These are phyloP conservation scores for Psittacula derbiana DNA, from an alignment of 2,797 vertebrate species.

Conservation along the genomic window DNA sequence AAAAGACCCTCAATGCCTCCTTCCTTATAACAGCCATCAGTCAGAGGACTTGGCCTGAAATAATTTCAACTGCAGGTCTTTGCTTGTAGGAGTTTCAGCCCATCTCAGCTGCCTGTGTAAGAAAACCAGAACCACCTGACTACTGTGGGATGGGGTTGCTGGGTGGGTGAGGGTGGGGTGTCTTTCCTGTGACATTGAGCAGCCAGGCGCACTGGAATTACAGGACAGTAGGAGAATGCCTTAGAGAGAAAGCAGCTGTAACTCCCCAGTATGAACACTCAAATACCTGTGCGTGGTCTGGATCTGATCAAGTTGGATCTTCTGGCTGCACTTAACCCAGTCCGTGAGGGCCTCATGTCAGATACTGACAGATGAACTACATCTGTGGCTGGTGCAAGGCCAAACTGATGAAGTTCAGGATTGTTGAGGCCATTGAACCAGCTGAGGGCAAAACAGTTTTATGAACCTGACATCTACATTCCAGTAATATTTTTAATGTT, in stretches of 20 bases:
- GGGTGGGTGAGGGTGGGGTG: neutral
- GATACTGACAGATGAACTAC: neutral
- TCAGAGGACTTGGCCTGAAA: neutral
- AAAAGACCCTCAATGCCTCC: neutral
- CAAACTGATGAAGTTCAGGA: neutral
- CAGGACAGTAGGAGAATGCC: neutral
- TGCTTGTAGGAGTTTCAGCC: neutral
- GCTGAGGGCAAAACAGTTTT: neutral
- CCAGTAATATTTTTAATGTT: slow-evolving; percentile 6
- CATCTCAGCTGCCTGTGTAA: neutral
- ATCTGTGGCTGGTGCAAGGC: neutral
- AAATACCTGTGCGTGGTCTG: neutral
- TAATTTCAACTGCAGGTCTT: neutral
- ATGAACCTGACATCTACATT: neutral
- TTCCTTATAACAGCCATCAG: neutral
- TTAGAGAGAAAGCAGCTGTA: rapidly evolving
- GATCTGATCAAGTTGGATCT: neutral
- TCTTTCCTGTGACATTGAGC: neutral
- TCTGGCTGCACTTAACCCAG: neutral
- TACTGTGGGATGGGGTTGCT: neutral
- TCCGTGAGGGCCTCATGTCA: neutral
- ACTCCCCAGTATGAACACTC: neutral
- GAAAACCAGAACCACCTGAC: neutral
- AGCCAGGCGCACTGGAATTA: neutral
- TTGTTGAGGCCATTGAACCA: neutral